These are phyloP conservation scores for Collichthys lucidus DNA, from an alignment of 2,113 vertebrate genomes.

Conservation along the genomic window DNA sequence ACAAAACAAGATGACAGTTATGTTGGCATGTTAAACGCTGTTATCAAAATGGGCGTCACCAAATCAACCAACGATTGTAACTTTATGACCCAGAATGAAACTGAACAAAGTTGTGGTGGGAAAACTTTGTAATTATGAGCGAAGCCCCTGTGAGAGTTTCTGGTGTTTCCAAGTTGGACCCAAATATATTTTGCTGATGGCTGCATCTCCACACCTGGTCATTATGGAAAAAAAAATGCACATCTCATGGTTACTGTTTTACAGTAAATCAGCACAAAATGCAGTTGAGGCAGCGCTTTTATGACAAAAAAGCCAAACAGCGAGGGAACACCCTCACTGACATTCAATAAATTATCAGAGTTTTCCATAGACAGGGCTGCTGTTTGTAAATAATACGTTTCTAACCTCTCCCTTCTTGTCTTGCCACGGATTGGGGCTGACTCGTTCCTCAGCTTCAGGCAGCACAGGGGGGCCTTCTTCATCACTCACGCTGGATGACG, in stretches of 20 bases:
- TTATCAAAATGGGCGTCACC: not conserved
- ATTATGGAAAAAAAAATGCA: constrained; percentile 8
- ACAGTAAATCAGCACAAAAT: constrained; percentile 41
- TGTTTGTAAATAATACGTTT: not conserved
- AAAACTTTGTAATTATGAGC: not conserved
- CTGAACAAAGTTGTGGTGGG: not conserved
- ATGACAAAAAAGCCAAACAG: not conserved
- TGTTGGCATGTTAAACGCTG: not conserved
- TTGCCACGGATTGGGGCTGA: constrained; percentile 95
- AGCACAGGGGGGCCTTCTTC: constrained; percentile 87
- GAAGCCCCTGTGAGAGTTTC: constrained; percentile 4
- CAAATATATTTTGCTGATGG: constrained; percentile 41
- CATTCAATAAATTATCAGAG: not conserved
- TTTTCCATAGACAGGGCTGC: not conserved
- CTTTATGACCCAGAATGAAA: not conserved
- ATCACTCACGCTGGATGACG: constrained; percentile 87
- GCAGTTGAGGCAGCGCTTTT: constrained; percentile 18
- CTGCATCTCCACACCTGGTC: constrained; percentile 38
- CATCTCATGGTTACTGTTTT: not conserved
- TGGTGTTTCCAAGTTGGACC: constrained; percentile 3
- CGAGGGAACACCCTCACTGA: not conserved
- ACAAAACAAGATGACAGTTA: not conserved
- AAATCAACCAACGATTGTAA: not conserved
- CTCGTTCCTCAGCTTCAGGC: constrained; percentile 87
- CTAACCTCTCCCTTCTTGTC: constrained; percentile 94